These are phyloP conservation scores for Caenorhabditis tropicalis DNA, from an alignment of 1,140 invertebrate genomes.

Conservation along the genomic window DNA sequence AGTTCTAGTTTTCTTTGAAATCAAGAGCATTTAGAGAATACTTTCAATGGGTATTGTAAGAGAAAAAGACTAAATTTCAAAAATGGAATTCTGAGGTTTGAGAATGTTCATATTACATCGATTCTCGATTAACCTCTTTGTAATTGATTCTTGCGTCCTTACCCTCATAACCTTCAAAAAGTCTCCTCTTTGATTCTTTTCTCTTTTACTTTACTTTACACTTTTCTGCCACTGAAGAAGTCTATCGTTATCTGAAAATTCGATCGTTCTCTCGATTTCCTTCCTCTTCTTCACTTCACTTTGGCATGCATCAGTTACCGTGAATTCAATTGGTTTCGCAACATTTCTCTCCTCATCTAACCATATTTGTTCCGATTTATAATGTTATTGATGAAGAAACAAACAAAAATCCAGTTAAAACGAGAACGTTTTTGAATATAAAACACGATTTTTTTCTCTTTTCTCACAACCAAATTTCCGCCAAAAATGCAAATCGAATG, in stretches of 20 bases:
- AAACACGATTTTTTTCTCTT: too few species aligned
- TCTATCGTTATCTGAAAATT: conserved; percentile 37
- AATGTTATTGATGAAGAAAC: too few species aligned
- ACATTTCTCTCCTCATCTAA: not conserved
- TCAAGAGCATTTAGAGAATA: too few species aligned
- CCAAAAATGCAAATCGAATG: not conserved
- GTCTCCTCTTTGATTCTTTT: not conserved
- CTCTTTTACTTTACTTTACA: conserved; percentile 30
- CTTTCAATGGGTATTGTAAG: too few species aligned
- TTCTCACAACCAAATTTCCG: not conserved
- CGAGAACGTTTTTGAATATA: not conserved
- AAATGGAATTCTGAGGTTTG: too few species aligned
- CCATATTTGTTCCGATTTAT: too few species aligned
- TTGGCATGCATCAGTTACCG: conserved; percentile 2
- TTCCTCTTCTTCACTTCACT: not conserved
- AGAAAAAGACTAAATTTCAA: too few species aligned
- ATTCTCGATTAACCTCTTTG: not conserved
- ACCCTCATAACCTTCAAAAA: not conserved
- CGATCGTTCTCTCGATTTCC: conserved; percentile 38
- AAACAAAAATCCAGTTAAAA: too few species aligned
- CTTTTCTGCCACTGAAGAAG: not conserved
- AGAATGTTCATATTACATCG: not conserved
- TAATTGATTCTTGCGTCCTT: not conserved
- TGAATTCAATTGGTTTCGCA: not conserved
- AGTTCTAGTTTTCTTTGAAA: too few species aligned